Evolutionary conservation across 2,113 vertebrate species (phyloP).

Genomic region (Alethe diademata): DNA sequence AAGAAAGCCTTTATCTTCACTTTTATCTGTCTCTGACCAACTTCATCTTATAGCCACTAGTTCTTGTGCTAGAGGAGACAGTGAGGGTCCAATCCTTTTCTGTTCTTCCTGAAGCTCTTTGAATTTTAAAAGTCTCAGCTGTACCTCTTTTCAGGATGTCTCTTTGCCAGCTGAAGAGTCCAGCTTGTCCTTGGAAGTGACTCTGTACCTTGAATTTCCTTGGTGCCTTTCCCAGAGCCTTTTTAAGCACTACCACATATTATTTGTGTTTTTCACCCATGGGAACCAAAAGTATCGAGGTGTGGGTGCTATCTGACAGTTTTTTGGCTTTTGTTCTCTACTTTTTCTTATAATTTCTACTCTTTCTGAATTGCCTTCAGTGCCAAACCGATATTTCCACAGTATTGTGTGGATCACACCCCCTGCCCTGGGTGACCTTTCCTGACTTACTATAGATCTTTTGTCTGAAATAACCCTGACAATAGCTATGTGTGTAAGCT

Average conservation of each 20-base stretch:
- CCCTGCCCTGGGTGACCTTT: not conserved
- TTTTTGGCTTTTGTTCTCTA: not conserved
- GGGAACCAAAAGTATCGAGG: not conserved
- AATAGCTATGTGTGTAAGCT: not conserved
- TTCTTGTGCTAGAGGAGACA: not conserved
- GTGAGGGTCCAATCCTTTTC: not conserved
- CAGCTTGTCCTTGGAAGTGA: not conserved
- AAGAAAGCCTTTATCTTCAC: not conserved
- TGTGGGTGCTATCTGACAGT: not conserved
- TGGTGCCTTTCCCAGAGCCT: not conserved
- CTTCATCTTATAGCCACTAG: not conserved
- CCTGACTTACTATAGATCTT: not conserved
- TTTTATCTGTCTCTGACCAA: not conserved
- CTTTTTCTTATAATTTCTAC: not conserved
- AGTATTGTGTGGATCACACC: not conserved
- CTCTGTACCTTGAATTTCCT: not conserved
- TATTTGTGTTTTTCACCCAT: not conserved
- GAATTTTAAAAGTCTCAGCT: not conserved
- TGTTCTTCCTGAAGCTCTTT: rapidly evolving
- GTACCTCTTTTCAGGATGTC: not conserved
- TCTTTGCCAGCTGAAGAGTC: not conserved
- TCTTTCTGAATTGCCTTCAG: not conserved
- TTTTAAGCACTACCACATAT: not conserved
- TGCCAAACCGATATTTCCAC: not conserved
- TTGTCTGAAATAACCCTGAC: not conserved